A percentile compares a stretch with the other conserved stretches of the same genome.
These are phyloP conservation scores for Anoplolepis gracilipes DNA, from an alignment of 1,140 invertebrate genomes.

Conservation along the genomic window DNA sequence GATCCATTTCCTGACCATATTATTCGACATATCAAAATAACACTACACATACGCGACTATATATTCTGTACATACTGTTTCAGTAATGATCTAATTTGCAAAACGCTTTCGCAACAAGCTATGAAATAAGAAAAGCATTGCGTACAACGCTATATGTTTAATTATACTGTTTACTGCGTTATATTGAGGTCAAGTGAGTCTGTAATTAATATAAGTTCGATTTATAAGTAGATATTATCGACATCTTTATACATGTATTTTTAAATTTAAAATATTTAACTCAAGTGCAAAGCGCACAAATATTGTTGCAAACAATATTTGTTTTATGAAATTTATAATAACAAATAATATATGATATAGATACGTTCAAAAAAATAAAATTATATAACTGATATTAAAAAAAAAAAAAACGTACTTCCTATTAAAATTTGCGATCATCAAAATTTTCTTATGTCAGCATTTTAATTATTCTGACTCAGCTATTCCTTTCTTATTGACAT, in stretches of 20 bases:
- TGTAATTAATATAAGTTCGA: neutral
- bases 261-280: neutral
- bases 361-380: neutral
- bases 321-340: neutral
- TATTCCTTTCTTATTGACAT: neutral
- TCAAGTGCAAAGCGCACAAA: neutral
- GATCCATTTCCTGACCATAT: constrained; percentile 21
- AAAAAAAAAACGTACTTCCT: neutral
- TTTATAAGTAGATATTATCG: constrained; percentile 13
- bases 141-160: constrained; percentile 15
- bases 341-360: neutral
- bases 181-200: constrained; percentile 35
- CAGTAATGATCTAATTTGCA: constrained; percentile 43
- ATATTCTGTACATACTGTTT: neutral
- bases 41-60: neutral
- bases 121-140: constrained; percentile 35
- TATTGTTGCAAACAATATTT: neutral
- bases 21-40: constrained; percentile 2
- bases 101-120: constrained; percentile 37
- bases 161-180: constrained; percentile 29
- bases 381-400: neutral
- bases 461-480: neutral
- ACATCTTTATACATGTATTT: no score
- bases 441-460: neutral
- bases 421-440: neutral